Base-by-base conservation (phyloP, 2,888 invertebrate genomes). In the Pammene aurita region DNA sequence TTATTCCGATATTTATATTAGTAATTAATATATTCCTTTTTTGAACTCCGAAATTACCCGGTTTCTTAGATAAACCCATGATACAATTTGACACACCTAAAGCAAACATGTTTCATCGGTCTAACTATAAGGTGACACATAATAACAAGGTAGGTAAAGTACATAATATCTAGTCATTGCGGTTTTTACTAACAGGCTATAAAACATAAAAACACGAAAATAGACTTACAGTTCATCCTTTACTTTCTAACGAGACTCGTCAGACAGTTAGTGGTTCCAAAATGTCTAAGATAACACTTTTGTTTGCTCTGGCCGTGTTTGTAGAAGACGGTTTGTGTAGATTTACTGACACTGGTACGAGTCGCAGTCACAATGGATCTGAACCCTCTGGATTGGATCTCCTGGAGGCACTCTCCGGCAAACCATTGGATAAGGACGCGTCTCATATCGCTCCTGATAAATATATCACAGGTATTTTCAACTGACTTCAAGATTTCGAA, bases 381-480 rank as follows among this genome's bases (percentile, higher is more conserved):
- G 54, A 13, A 46, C 7, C n/a, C 11, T 10, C 42, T 42, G 46
- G 46, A 14, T n/a, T 10, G 13, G 34, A 7, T 6, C 2, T 11
- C 13, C 7, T 54, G n/a, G 6, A 55, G 5, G 42, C 7, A 11
- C 41, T 41, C 11, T 11, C 2, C 18, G 18, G 18, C 9, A 41
- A 42, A 16, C 7, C 5, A 0, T 9, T 9, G 2, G 57, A 57
- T 26, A 42, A n/a, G n/a, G 42, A 57, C n/a, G 42, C n/a, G 0
- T 42, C 57, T 5, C 26, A 57, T 42, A 14, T 42, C 18, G n/a
- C 57, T n/a, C 57, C 57, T 57, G 57, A 57, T 7, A 57, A 57
- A 42, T 57, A 26, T 42, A 57, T 57, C 26, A 57, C n/a, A 57
- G 56, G 56, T 57, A 57, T n/a, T n/a, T n/a, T n/a, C n/a, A n/a